Conservation (phyloP, 2,113 vertebrate species). For the Platichthys stellatus region DNA sequence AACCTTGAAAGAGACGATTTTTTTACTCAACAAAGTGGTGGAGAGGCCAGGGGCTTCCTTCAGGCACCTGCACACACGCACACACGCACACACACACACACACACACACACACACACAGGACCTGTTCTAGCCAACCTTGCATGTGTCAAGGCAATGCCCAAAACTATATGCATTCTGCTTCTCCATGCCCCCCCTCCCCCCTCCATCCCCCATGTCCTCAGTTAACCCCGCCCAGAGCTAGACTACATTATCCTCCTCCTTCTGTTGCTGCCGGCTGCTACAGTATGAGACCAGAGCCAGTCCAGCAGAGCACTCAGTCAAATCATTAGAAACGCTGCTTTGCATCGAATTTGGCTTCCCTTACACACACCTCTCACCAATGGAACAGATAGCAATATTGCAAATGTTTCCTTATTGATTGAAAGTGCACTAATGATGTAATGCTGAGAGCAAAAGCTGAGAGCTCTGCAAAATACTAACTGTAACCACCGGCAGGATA, state of each 20-base stretch:
- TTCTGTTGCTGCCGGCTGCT: slow-evolving; percentile 25
- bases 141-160: slow-evolving; percentile 25
- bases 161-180: slow-evolving; percentile 5
- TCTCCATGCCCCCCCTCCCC: background rate
- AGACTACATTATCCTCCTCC: slow-evolving; percentile 30
- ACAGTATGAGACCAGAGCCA: slow-evolving; percentile 17
- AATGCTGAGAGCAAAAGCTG: slow-evolving; percentile 8
- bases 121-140: slow-evolving; percentile 7
- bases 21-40: slow-evolving; percentile 45
- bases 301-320: slow-evolving; percentile 57
- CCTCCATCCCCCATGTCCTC: slow-evolving; percentile 44
- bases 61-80: slow-evolving; percentile 17
- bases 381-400: slow-evolving; percentile 43
- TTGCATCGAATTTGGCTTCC: slow-evolving; percentile 45
- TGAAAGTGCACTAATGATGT: slow-evolving; percentile 42
- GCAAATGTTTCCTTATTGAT: slow-evolving; percentile 60
- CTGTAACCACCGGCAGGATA: slow-evolving; percentile 13
- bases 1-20: slow-evolving; percentile 72
- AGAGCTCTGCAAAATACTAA: slow-evolving; percentile 4
- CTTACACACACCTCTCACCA: slow-evolving; percentile 23
- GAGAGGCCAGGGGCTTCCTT: slow-evolving; percentile 43
- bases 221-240: slow-evolving; percentile 26
- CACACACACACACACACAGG: background rate
- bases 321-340: slow-evolving; percentile 55
- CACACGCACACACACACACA: background rate